A percentile compares a stretch with the other conserved stretches of the same genome.
Evolutionary conservation across 2,113 vertebrate genomes (phyloP).

Genomic region (Phaetusa simplex): DNA sequence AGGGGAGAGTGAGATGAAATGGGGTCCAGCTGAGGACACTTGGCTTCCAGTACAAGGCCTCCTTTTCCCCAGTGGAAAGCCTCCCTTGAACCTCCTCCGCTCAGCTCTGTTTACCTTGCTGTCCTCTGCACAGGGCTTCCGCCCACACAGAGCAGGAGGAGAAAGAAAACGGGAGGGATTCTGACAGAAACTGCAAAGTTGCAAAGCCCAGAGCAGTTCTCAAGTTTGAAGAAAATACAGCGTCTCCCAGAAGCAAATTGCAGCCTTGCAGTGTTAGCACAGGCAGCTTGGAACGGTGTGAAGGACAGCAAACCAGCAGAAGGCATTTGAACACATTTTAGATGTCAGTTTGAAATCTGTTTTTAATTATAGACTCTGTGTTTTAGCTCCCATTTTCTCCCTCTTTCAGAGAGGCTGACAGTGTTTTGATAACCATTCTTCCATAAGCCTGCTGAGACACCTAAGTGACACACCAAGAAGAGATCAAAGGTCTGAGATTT

Average conservation of each 20-base stretch:
- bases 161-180: not conserved
- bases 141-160: not conserved
- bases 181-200: not conserved
- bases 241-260: not conserved
- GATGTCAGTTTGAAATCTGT: not conserved
- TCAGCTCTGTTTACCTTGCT: constrained; percentile 6
- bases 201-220: not conserved
- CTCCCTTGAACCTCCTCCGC: not conserved
- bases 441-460: not conserved
- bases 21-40: not conserved
- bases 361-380: not conserved
- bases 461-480: not conserved
- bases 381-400: not conserved
- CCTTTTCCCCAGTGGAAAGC: not conserved
- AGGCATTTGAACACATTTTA: not conserved
- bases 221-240: not conserved
- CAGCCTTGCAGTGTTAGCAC: not conserved
- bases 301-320: not conserved
- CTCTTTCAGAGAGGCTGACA: not conserved
- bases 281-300: not conserved
- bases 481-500: not conserved
- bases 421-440: not conserved
- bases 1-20: not conserved
- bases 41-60: not conserved
- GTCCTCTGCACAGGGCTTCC: not conserved